phyloP scores from a whole-genome alignment of 2,797 vertebrate species.

The Characodon lateralis region DNA sequence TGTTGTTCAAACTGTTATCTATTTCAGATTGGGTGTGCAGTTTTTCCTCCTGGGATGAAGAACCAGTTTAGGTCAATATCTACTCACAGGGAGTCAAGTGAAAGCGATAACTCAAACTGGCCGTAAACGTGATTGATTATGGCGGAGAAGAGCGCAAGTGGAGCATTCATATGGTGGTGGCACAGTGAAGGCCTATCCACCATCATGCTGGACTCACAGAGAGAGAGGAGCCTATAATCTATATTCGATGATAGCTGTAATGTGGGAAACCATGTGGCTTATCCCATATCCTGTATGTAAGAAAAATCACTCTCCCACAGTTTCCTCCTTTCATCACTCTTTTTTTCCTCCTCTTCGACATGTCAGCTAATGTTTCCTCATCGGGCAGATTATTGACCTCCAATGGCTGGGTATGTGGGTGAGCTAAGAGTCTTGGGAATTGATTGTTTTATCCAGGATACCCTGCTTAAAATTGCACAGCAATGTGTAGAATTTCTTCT shows the following conservation, averaged over 20 bases:
- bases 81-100: slow-evolving; percentile 66
- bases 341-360: slow-evolving; percentile 28
- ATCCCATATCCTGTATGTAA: slow-evolving; percentile 64
- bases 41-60: slow-evolving; percentile 24
- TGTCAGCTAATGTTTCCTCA: slow-evolving; percentile 56
- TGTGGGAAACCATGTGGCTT: slow-evolving; percentile 63
- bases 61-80: slow-evolving; percentile 63
- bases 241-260: slow-evolving; percentile 67
- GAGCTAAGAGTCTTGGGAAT: slow-evolving; percentile 53
- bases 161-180: slow-evolving; percentile 53
- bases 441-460: slow-evolving; percentile 40
- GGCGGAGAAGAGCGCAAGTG: slow-evolving; percentile 36
- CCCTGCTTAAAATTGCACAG: slow-evolving; percentile 25
- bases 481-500: slow-evolving; percentile 26
- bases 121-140: slow-evolving; percentile 72
- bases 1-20: slow-evolving; percentile 14
- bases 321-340: slow-evolving; percentile 32
- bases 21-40: slow-evolving; percentile 26
- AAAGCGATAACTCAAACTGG: slow-evolving; percentile 66
- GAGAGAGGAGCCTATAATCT: slow-evolving; percentile 65
- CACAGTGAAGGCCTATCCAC: slow-evolving; percentile 37
- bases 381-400: slow-evolving; percentile 65
- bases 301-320: slow-evolving; percentile 57
- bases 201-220: slow-evolving; percentile 57
- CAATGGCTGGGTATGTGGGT: slow-evolving; percentile 56